Conservation (phyloP, 2,113 vertebrate genomes). For the Melanerpes aurifrons region DNA sequence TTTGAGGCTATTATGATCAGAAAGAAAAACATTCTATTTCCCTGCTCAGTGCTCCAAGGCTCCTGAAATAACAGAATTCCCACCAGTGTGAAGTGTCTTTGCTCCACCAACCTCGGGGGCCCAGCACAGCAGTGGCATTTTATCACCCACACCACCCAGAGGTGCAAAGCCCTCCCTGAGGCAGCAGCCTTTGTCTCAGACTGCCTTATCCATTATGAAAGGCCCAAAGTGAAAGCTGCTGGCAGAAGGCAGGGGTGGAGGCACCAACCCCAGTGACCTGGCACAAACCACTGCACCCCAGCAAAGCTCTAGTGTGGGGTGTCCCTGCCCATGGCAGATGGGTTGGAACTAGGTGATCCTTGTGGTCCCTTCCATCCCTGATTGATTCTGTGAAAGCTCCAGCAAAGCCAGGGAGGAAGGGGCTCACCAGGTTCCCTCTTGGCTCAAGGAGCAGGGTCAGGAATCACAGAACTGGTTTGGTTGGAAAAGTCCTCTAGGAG, state of each 20-base stretch:
- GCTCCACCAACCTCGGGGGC: fast-evolving
- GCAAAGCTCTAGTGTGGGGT: background rate
- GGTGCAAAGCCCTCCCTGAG: background rate
- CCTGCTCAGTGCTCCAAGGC: background rate
- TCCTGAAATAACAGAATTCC: background rate
- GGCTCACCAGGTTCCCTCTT: fast-evolving
- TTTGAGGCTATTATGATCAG: background rate
- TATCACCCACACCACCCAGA: background rate
- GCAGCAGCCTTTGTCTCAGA: background rate
- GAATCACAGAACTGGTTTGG: background rate
- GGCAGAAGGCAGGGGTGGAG: background rate
- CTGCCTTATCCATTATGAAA: background rate
- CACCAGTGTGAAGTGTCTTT: background rate
- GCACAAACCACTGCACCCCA: fast-evolving
- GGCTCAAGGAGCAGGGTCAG: background rate
- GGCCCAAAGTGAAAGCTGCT: background rate
- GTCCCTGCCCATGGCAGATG: no score
- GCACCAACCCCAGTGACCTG: background rate
- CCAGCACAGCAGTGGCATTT: background rate
- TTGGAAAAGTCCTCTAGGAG: no score
- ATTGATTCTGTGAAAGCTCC: background rate
- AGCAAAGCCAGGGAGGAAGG: background rate
- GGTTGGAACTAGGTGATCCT: no score
- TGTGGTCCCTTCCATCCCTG: no score
- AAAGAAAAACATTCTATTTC: background rate